phyloP scores from a whole-genome alignment of 2,797 vertebrate species.

The Megaceryle alcyon region DNA sequence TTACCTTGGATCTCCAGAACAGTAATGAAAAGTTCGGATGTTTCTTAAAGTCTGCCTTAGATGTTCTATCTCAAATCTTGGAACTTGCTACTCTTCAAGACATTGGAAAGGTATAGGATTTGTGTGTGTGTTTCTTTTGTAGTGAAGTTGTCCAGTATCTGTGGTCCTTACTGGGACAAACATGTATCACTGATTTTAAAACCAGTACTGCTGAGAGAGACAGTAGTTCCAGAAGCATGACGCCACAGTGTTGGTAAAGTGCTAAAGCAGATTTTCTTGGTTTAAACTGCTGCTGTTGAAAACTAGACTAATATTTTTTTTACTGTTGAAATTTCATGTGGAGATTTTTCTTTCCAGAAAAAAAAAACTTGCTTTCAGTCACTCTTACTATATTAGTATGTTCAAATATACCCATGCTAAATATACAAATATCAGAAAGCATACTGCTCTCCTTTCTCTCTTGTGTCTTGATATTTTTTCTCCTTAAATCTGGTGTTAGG shows the following conservation, averaged over 20 bases:
- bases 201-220: background rate
- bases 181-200: background rate
- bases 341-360: background rate
- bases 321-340: background rate
- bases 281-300: background rate
- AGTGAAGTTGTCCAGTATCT: background rate
- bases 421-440: background rate
- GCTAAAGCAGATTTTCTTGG: background rate
- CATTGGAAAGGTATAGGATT: conserved; percentile 89
- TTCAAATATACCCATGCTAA: background rate
- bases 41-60: conserved; percentile 90
- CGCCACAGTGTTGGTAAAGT: background rate
- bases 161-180: background rate
- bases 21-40: conserved; percentile 93
- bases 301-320: background rate
- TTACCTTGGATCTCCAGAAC: conserved; percentile 94
- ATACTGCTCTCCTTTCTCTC: background rate
- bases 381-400: background rate
- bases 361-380: background rate
- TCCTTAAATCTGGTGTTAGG: background rate
- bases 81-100: conserved; percentile 95
- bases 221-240: background rate
- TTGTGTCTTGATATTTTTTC: background rate
- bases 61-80: conserved; percentile 94
- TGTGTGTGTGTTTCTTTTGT: background rate